A percentile compares a stretch with the other conserved stretches of the same genome.
These are phyloP conservation scores for Borostomias antarcticus DNA, from an alignment of 2,797 vertebrate genomes.

Conservation along the genomic window DNA sequence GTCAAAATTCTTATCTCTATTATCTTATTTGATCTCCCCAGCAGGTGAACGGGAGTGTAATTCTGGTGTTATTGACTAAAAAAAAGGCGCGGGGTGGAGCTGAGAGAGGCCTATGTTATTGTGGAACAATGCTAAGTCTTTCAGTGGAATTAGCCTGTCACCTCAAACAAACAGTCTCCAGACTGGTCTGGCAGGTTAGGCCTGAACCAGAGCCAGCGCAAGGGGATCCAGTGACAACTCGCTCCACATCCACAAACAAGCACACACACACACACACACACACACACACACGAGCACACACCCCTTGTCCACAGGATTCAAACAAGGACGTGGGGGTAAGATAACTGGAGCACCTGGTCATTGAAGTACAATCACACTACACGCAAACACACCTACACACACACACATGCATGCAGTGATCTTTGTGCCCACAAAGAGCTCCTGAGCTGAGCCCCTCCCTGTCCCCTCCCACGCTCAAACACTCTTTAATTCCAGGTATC, in stretches of 20 bases:
- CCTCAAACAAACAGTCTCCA: constrained; percentile 43
- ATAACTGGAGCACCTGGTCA: constrained; percentile 60
- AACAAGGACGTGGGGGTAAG: constrained; percentile 47
- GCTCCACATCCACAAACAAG: constrained; percentile 19
- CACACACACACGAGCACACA: constrained; percentile 43
- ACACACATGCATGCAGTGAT: constrained; percentile 50
- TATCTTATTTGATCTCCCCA: too few species aligned
- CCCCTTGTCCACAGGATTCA: constrained; percentile 64
- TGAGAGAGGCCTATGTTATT: constrained; percentile 34
- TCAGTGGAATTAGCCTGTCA: constrained; percentile 55
- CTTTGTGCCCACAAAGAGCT: constrained; percentile 57
- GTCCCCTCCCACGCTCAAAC: constrained; percentile 60
- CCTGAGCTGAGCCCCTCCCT: constrained; percentile 45
- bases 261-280: constrained; percentile 55
- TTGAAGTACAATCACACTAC: constrained; percentile 39
- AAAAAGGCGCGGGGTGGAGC: constrained; percentile 59
- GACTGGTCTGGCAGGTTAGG: constrained; percentile 79
- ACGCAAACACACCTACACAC: constrained; percentile 51
- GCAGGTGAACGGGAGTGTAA: constrained; percentile 46
- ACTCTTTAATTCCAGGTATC: constrained; percentile 55
- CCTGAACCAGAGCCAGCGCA: constrained; percentile 64
- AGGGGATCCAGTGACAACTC: constrained; percentile 63
- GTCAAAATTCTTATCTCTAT: too few species aligned
- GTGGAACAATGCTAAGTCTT: constrained; percentile 69
- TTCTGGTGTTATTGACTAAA: constrained; percentile 53